Base-by-base conservation (phyloP, 2,113 vertebrate genomes). In the Rhinichthys klamathensis region DNA sequence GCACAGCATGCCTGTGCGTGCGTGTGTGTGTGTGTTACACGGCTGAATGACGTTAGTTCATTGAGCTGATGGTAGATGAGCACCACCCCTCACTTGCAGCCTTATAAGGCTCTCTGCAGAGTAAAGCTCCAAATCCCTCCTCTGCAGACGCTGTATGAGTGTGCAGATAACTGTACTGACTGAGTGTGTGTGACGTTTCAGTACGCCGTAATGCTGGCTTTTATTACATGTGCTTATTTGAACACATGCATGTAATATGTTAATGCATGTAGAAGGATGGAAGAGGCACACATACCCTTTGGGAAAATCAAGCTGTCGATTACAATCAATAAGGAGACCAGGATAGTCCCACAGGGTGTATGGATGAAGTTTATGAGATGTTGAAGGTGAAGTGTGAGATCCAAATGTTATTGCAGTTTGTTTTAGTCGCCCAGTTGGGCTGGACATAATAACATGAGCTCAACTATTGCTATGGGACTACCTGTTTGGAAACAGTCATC, bases 51-150 rank as follows among this genome's bases (percentile, higher is more conserved):
- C 84, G 84, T 86, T 87, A 81, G 77, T 84, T 85, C 86, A 86
- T 78, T 86, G 84, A 87, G 84, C 73, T 85, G 81, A 56, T 70
- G 15, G 83, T 79, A 78, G 84, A 82, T 41, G 73, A 84, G 88
- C 61, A 80, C 84, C 90, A 86, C 75, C 61, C 85, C 87, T 86
- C 74, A 72, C 69, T 80, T 69, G 25, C 23, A 21, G 38, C 90
- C 90, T 80, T 91, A 89, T 84, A 89, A 77, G 90, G 89, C 76
- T 61, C 83, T 88, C 49, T 65, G 75, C 61, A 63, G 86, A 84
- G 51, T 83, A 87, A 83, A 72, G 72, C 81, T 82, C 56, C n/a
- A 56, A 61, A 30, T 54, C 46, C 75, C 65, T 25, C 56, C 85
- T 82, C 79, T 61, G 74, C 27, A 69, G 74, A 76, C 27, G 8